These are phyloP conservation scores for Corapipo altera DNA, from an alignment of 2,113 vertebrate genomes.

Conservation along the genomic window DNA sequence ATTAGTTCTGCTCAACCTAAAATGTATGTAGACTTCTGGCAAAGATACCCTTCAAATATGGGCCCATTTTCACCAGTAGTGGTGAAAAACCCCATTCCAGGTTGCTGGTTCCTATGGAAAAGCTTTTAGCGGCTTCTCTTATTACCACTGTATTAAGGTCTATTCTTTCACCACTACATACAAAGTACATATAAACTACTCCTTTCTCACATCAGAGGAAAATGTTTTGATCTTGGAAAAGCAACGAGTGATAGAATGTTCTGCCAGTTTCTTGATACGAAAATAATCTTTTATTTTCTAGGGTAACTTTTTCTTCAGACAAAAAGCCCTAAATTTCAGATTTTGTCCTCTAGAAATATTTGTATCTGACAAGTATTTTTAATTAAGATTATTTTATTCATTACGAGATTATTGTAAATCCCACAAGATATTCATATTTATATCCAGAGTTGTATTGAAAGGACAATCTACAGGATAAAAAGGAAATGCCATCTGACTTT, in stretches of 20 bases:
- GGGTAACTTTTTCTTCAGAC: neutral
- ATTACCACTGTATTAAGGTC: neutral
- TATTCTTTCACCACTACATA: neutral
- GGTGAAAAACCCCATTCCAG: neutral
- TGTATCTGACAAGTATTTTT: neutral
- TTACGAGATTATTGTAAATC: neutral
- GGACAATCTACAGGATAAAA: neutral
- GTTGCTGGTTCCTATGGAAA: neutral
- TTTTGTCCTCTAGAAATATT: neutral
- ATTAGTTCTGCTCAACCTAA: neutral
- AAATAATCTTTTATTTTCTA: neutral
- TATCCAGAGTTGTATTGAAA: neutral
- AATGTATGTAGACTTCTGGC: neutral
- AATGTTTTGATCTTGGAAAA: neutral
- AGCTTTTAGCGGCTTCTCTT: conserved; percentile 24
- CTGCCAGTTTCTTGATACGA: neutral
- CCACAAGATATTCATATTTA: neutral
- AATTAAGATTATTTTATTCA: neutral
- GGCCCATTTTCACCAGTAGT: neutral
- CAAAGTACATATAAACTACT: neutral
- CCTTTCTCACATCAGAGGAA: neutral
- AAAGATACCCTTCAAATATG: neutral
- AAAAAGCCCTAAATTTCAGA: neutral
- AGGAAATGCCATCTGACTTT: neutral
- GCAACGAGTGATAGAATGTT: neutral